Conservation (phyloP, 2,888 invertebrate genomes). For the Rosalia funebris region DNA sequence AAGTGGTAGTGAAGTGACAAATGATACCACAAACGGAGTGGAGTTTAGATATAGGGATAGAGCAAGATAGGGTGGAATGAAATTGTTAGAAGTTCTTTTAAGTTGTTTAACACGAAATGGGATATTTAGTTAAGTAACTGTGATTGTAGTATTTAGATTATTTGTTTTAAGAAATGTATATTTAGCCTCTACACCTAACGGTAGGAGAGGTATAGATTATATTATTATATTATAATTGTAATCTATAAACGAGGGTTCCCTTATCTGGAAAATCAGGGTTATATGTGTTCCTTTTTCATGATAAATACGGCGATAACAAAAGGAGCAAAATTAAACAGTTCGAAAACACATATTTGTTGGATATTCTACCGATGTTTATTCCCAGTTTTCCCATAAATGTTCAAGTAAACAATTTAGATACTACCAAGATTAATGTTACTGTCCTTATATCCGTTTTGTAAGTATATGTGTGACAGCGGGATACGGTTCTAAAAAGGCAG, state of each 20-base stretch:
- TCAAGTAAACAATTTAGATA: not conserved
- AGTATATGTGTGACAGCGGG: not conserved
- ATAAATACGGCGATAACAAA: not conserved
- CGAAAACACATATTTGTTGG: not conserved
- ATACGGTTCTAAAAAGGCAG: not conserved
- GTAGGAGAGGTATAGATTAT: no score
- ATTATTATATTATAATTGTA: no score
- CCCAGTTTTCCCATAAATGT: conserved; percentile 2
- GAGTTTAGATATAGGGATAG: no score
- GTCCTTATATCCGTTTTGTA: conserved; percentile 1
- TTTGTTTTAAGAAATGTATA: no score
- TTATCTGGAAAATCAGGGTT: not conserved
- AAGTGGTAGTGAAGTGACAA: no score
- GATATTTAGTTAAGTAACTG: no score
- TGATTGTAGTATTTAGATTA: no score
- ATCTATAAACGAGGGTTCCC: not conserved
- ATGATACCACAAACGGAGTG: no score
- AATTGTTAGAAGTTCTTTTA: no score
- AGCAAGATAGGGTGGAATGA: no score
- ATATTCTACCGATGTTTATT: conserved; percentile 1
- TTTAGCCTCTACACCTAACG: no score
- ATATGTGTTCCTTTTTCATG: not conserved
- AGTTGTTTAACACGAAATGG: no score
- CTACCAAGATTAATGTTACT: conserved; percentile 3
- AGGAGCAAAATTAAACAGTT: not conserved